Evolutionary conservation across 2,797 vertebrate genomes (phyloP), one percentile per base, ranked within the genome.

Genomic region (Huso huso): DNA sequence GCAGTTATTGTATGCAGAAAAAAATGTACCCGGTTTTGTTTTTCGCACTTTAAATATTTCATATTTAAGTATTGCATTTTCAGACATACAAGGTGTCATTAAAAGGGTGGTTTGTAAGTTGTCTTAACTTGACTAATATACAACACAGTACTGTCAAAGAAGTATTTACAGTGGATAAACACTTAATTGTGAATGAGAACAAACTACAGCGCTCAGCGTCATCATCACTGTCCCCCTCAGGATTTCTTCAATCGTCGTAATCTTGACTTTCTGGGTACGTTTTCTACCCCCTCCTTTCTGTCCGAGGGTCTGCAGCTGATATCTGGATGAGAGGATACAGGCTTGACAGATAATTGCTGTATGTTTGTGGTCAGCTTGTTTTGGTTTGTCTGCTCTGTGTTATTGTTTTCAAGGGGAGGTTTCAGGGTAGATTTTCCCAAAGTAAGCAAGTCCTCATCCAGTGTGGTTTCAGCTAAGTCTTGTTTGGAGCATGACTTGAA

Each of bases 361-460:
- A 85, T 71, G 78, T 79, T 83, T 88, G 81, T 48, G 75, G 83
- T 81, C 76, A 81, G 84, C 80, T 84, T 75, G 66, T 80, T 88
- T 79, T 85, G 86, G 78, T 83, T 83, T 77, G 80, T 83, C 86
- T 88, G 86, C 75, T 77, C 79, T 70, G 82, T 83, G 84, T 81
- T 84, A 81, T 74, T 90, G 84, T 83, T 82, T 76, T 76, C 74
- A 70, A 79, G 78, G 81, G 81, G 81, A 82, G 84, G 83, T 78
- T 66, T 77, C 74, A 77, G 85, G 80, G 86, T 82, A 49, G 69
- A 79, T 87, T 81, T 87, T 83, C 84, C 86, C 84, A 79, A 83
- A 88, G 89, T 84, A 83, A 85, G 81, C 71, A 86, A 86, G 78
- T 88, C 84, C 77, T 86, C 86, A 84, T 86, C 86, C 86, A 86